phyloP scores from a whole-genome alignment of 2,113 vertebrate species.

The Labrus mixtus region DNA sequence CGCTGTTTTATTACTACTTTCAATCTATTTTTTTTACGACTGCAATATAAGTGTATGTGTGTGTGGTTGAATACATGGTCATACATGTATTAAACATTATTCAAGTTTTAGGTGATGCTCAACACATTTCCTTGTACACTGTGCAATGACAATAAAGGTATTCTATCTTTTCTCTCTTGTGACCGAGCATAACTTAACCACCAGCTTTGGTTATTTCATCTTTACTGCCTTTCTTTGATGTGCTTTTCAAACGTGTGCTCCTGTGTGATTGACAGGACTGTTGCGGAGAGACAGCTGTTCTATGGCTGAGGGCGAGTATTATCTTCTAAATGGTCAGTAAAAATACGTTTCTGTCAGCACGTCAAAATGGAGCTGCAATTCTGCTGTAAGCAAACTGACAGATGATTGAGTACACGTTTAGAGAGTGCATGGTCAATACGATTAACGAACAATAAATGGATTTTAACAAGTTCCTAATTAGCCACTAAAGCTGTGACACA shows the following conservation, averaged over 20 bases:
- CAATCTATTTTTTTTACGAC: too few species aligned
- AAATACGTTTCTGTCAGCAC: slow-evolving; percentile 31
- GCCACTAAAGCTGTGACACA: slow-evolving; percentile 19
- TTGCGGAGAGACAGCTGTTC: slow-evolving; percentile 53
- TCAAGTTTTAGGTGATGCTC: background rate
- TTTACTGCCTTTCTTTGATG: slow-evolving; percentile 30
- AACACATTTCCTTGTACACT: background rate
- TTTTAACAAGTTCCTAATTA: slow-evolving; percentile 44
- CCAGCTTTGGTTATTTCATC: background rate
- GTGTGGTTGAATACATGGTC: background rate
- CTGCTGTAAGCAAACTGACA: background rate
- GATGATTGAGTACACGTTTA: slow-evolving; percentile 52
- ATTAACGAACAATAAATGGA: slow-evolving; percentile 59
- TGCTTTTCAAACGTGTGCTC: slow-evolving; percentile 22
- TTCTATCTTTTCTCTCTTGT: background rate
- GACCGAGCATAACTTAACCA: background rate
- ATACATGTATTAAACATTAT: background rate
- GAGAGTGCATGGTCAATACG: slow-evolving; percentile 36
- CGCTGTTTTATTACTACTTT: too few species aligned
- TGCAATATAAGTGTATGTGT: background rate
- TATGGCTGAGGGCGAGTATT: slow-evolving; percentile 21
- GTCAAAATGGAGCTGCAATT: slow-evolving; percentile 20
- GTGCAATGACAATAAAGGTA: background rate
- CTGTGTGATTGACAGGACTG: slow-evolving; percentile 14
- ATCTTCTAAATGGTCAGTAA: slow-evolving; percentile 31